Base-by-base conservation (phyloP, 2,113 vertebrate species). In the Varanus komodoensis region DNA sequence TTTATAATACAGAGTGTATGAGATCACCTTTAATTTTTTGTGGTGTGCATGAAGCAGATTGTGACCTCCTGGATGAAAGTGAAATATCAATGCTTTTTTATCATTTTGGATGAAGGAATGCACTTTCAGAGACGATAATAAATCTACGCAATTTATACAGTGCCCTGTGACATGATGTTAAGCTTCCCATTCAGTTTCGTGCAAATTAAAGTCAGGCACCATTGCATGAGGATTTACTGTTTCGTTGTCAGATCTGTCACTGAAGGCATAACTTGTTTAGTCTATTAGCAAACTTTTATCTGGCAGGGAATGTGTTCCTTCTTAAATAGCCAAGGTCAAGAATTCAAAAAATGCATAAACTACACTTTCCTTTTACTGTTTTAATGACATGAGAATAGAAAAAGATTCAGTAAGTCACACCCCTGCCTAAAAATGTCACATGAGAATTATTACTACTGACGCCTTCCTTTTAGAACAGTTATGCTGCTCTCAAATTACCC, bases 331-430 rank as follows among this genome's bases (percentile, higher is more conserved):
- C 23, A 8, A 44, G 38, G 32, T 54, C 77, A 69, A 25, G 87
- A 52, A 81, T 81, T 69, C 12, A 32, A 80, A n/a, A 52, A 81
- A 88, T 69, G 77, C 78, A 34, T 69, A 52, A 25, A 67, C 54
- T 12, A 44, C 48, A 52, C 44, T 88, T 88, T 80, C 19, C 77
- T 88, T 81, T 88, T 69, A 52, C 64, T 38, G 19, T 52, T 54
- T 52, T 69, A 88, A 87, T 77, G 34, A 32, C 25, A 73, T 17
- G 50, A 73, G 52, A 89, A 57, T 89, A n/a, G 68, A 21, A 14
- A 89, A 78, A 69, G 34, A 21, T 48, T 84, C 44, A 75, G 44
- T n/a, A 84, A 89, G 73, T 78, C 57, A 84, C 61, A 52, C 73
- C 82, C 4, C 6, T 78, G 73, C 32, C 17, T 68, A n/a, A 84